Base-by-base conservation (phyloP, 2,888 invertebrate species). In the Ophion ellenae region DNA sequence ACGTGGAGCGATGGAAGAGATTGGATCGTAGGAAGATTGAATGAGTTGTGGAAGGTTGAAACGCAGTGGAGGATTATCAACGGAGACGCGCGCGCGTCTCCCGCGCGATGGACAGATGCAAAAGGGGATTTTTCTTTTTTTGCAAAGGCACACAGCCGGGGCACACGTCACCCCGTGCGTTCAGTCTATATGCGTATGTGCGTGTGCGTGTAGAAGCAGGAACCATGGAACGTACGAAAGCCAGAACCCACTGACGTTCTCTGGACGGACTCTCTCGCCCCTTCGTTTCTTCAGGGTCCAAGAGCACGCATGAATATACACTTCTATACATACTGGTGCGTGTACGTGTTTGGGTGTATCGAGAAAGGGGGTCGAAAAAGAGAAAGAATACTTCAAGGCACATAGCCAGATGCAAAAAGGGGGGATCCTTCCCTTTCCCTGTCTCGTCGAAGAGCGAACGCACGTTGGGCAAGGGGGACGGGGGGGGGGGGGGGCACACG, bases 401-500 rank as follows among this genome's bases (percentile, higher is more conserved):
- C 69, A 80, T 75, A 80, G 79, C 84, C 88, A 88, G 88, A 88
- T 87, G 88, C 81, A 81, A 80, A 81, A 78, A 81, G 85, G 79
- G 87, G 86, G 79, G 89, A 20, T 47, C 47, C 20, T 59, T 76
- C 47, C 71, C 61, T 61, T 53, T 45, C 69, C 63, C 63, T 64
- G 36, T 73, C 64, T 75, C 53, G 28, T 87, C 64, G 76, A 59
- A 61, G 79, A 84, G 85, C 88, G 84, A 84, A 87, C 87, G 87
- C 85, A 36, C 36, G 4, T 36, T 6, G 53, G 14, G 17, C 17
- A 11, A 53, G 53, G 17, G 53, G 53, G 47, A 10, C 9, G 9
- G 53, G 14, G 14, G 14, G 53, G 14, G 53, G 53, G 53, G 90
- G 92, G 92, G 91, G 81, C 76, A 81, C 92, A 92, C 91, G 90